phyloP scores from a whole-genome alignment of 2,888 invertebrate genomes.

The Dryobotodes eremita region DNA sequence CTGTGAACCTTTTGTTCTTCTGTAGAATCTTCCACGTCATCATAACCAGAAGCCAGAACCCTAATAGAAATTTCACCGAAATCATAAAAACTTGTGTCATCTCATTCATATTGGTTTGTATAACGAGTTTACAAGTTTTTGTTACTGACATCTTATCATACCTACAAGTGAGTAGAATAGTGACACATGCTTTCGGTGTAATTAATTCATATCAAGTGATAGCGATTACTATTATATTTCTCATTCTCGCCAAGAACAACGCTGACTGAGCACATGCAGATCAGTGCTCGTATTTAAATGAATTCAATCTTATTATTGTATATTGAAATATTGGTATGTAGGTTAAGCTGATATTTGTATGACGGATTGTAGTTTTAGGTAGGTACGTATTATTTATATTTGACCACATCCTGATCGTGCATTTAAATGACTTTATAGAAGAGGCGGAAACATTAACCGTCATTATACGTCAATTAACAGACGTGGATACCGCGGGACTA shows the following conservation, averaged over 20 bases:
- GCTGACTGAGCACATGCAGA: neutral
- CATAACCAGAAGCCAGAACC: constrained; percentile 52
- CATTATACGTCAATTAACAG: no score
- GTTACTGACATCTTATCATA: constrained; percentile 72
- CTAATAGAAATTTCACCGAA: constrained; percentile 39
- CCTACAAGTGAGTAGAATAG: neutral
- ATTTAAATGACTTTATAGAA: neutral
- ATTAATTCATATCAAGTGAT: constrained; percentile 69
- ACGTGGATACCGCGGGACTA: no score
- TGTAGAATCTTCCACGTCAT: constrained; percentile 77
- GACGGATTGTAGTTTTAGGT: neutral
- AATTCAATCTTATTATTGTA: neutral
- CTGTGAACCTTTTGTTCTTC: constrained; percentile 76
- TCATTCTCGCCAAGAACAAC: constrained; percentile 58
- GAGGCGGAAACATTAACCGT: neutral
- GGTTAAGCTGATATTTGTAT: no score
- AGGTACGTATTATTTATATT: neutral
- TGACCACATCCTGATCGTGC: neutral
- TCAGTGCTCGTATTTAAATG: neutral
- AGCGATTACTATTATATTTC: constrained; percentile 66
- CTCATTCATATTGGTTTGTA: constrained; percentile 71
- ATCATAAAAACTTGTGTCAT: constrained; percentile 69
- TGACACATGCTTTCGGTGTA: constrained; percentile 45
- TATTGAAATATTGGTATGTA: neutral
- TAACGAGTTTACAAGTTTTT: constrained; percentile 80